These are phyloP conservation scores for Napeogenes sylphis DNA, from an alignment of 2,888 invertebrate genomes.

Conservation along the genomic window DNA sequence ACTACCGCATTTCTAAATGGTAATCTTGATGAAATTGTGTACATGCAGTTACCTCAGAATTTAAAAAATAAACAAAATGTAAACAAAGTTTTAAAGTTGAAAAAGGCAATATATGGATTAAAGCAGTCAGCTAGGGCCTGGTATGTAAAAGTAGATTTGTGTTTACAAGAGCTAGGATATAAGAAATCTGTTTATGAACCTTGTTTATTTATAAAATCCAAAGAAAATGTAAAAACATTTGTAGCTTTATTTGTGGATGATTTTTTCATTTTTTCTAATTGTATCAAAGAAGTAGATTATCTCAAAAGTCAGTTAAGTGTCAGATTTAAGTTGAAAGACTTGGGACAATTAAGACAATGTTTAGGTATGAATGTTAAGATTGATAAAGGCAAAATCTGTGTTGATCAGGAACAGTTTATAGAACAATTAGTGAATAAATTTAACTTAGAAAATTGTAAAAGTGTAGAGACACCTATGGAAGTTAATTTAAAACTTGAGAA, in stretches of 20 bases:
- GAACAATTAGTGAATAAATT: constrained; percentile 24
- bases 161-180: constrained; percentile 16
- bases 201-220: constrained; percentile 26
- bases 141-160: constrained; percentile 19
- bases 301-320: constrained; percentile 11
- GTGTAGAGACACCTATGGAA: constrained; percentile 16
- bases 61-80: neutral
- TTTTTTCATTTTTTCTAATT: constrained; percentile 30
- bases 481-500: constrained; percentile 12
- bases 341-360: constrained; percentile 27
- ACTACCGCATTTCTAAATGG: constrained; percentile 8
- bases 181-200: constrained; percentile 18
- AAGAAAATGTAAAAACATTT: constrained; percentile 24
- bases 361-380: constrained; percentile 24
- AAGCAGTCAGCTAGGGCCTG: constrained; percentile 17
- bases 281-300: constrained; percentile 16
- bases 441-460: constrained; percentile 12
- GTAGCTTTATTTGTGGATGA: constrained; percentile 35
- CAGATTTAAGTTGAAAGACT: constrained; percentile 25
- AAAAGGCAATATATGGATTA: constrained; percentile 8
- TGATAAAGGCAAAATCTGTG: constrained; percentile 7
- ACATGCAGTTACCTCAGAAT: neutral
- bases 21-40: neutral
- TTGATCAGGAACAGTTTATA: constrained; percentile 26
- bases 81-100: constrained; percentile 1